Percentiles rank a stretch among this genome's conserved stretches.
These are phyloP conservation scores for Intellagama lesueurii DNA, from an alignment of 2,797 vertebrate genomes.

Conservation along the genomic window DNA sequence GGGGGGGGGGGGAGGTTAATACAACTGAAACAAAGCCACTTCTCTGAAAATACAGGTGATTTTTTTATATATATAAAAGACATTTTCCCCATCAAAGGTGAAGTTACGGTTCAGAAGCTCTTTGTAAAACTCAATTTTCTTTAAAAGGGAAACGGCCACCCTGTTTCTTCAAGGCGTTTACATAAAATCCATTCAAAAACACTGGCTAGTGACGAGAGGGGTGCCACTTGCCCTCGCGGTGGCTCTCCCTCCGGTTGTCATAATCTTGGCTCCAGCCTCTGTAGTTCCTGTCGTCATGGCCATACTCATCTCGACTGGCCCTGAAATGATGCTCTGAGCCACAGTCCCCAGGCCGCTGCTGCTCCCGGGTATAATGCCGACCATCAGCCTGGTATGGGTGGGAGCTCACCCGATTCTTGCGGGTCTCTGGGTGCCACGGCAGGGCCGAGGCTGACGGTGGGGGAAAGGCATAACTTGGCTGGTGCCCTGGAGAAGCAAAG, in stretches of 20 bases:
- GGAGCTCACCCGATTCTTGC: constrained; percentile 73
- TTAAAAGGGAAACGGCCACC: constrained; percentile 1
- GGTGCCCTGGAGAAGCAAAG: constrained; percentile 54
- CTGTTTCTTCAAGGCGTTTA: constrained; percentile 24
- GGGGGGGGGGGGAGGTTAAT: constrained; percentile 35
- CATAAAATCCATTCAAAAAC: neutral
- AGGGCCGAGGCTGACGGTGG: constrained; percentile 21
- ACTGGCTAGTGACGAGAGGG: constrained; percentile 69
- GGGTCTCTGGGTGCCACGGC: constrained; percentile 66
- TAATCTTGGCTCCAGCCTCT: constrained; percentile 80
- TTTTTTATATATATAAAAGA: neutral
- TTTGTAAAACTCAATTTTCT: constrained; percentile 11
- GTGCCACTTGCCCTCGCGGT: constrained; percentile 83
- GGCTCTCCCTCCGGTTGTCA: constrained; percentile 74
- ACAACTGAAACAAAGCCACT: constrained; percentile 34
- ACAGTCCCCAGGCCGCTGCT: constrained; percentile 68
- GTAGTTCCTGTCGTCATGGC: constrained; percentile 78
- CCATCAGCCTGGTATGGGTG: constrained; percentile 73
- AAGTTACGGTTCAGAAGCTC: constrained; percentile 29
- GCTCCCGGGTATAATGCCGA: constrained; percentile 76
- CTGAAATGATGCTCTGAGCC: constrained; percentile 77
- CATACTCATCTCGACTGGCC: constrained; percentile 76
- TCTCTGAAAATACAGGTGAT: constrained; percentile 33
- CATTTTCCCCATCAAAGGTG: constrained; percentile 18
- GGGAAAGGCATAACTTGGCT: constrained; percentile 51